A percentile compares a stretch with the other conserved stretches of the same genome.
Evolutionary conservation across 2,113 vertebrate genomes (phyloP).

Genomic region (Takifugu bimaculatus): DNA sequence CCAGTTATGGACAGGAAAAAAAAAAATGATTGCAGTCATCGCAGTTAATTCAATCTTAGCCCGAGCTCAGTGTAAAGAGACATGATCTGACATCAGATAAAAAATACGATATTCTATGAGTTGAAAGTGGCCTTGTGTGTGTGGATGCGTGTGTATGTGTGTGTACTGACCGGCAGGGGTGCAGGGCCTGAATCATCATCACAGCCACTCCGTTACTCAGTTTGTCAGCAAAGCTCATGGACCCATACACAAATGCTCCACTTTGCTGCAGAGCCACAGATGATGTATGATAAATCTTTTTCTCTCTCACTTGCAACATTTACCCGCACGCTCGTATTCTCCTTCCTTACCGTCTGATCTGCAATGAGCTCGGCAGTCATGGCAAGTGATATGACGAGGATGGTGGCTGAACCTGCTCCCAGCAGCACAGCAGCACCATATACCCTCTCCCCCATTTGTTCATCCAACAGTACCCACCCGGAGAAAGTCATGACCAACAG

Average conservation of each 20-base stretch:
- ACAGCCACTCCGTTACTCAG: constrained; percentile 88
- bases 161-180: constrained; percentile 87
- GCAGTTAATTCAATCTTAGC: too few species aligned
- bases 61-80: too few species aligned
- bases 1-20: too few species aligned
- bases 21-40: too few species aligned
- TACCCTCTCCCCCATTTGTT: constrained; percentile 69
- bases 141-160: neutral
- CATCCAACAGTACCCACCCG: constrained; percentile 83
- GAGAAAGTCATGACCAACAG: constrained; percentile 84
- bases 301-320: too few species aligned
- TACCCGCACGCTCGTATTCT: neutral
- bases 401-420: constrained; percentile 83
- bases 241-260: constrained; percentile 88
- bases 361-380: constrained; percentile 95
- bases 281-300: neutral
- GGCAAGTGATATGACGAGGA: constrained; percentile 90
- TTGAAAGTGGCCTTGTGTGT: neutral
- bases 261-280: constrained; percentile 78
- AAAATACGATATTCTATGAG: too few species aligned
- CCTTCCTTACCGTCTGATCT: constrained; percentile 79
- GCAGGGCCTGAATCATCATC: constrained; percentile 84
- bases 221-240: constrained; percentile 97
- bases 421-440: constrained; percentile 81
- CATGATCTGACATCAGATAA: too few species aligned